phyloP scores from a whole-genome alignment of 2,888 invertebrate species.

The Parnassius glacialis region DNA sequence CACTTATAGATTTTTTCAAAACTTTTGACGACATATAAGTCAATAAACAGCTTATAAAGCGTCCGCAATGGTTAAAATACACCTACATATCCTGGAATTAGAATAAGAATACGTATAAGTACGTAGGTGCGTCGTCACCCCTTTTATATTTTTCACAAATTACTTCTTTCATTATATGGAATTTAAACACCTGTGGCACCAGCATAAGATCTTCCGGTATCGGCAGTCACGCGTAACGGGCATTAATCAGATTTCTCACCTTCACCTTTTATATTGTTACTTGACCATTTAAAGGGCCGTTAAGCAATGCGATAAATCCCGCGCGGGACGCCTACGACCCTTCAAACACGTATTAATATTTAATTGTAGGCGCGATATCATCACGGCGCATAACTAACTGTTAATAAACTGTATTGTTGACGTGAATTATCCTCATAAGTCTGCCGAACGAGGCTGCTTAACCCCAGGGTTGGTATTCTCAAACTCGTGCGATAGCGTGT shows the following conservation, averaged over 20 bases:
- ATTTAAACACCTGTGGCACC: too few species aligned
- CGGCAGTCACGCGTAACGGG: constrained; percentile 4
- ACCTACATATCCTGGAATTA: too few species aligned
- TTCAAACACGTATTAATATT: constrained; percentile 74
- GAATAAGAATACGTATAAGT: too few species aligned
- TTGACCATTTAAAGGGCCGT: constrained; percentile 40
- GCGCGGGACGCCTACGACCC: constrained; percentile 55
- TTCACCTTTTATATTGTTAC: constrained; percentile 52
- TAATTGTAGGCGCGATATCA: constrained; percentile 78
- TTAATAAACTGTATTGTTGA: constrained; percentile 79
- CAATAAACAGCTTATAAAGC: too few species aligned
- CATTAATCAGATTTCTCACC: constrained; percentile 50
- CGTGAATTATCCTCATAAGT: constrained; percentile 75
- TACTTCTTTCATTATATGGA: too few species aligned
- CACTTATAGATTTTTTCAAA: too few species aligned
- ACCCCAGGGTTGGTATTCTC: constrained; percentile 47
- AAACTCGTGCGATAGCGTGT: constrained; percentile 4
- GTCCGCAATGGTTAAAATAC: too few species aligned
- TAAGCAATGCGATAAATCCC: constrained; percentile 58
- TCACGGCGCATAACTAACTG: constrained; percentile 73
- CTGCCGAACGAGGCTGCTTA: constrained; percentile 52
- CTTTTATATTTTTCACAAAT: too few species aligned
- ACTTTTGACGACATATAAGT: too few species aligned
- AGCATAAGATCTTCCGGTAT: background rate
- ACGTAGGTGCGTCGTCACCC: too few species aligned